Base-by-base conservation (phyloP, 2,888 invertebrate genomes). In the Oscheius sp. region DNA sequence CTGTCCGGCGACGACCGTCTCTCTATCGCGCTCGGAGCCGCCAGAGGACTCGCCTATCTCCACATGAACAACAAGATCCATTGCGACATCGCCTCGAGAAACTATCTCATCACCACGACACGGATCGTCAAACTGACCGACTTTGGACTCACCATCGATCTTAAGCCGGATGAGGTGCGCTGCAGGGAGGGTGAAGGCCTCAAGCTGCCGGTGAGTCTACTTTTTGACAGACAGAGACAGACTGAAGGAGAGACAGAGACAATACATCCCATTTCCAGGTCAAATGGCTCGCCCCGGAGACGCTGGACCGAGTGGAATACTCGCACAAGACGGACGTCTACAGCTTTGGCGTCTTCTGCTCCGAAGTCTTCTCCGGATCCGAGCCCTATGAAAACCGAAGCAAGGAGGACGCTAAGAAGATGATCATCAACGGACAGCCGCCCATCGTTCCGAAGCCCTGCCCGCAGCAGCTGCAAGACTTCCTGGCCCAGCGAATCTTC, bases 311-410 rank as follows among this genome's bases (percentile, higher is more conserved):
- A 0, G 50, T 71, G 10, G 58, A 51, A 11, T 78, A 74, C 72
- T 74, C 76, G n/a, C 68, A 59, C 29, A 78, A 76, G 51, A 72
- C 78, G n/a, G 78, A 78, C 60, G 76, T 78, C 48, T 78, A 76
- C 76, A 76, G 77, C 73, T 79, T 76, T 48, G 79, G 79, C 13
- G 76, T 79, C 7, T 72, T 79, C 73, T 77, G 77, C 70, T 79
- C 29, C 37, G 79, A 79, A 51, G 74, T 79, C n/a, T 79, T 75
- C 51, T 63, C 2, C 55, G 55, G 55, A 13, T 9, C 9, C 9
- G 55, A 55, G 21, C 55, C 55, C 21, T 55, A 55, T 5, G 9
- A 9, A 9, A 21, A 2, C 2, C 1, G 13, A 2, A 21, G 29
- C 21, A 55, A 21, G 9, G 32, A 55, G 21, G 55, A 55, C 1